phyloP scores from a whole-genome alignment of 92 coral and sea anemone species.

The Heliopora coerulea region DNA sequence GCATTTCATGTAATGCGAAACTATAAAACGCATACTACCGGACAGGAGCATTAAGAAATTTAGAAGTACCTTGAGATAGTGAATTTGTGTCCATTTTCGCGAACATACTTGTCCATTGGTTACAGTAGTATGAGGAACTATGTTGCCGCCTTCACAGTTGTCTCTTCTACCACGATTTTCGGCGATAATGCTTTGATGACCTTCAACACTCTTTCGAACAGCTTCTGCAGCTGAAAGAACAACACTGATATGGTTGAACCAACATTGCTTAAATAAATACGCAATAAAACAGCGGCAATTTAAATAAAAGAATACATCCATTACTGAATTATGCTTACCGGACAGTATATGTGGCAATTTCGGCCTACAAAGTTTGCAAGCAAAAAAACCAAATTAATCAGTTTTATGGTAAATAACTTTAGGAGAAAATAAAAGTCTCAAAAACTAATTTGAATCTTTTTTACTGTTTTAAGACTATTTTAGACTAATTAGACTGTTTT shows the following conservation, averaged over 20 bases:
- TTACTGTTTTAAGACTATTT: no score
- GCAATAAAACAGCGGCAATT: background rate
- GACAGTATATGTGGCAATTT: constrained; percentile 36
- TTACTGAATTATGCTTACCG: constrained; percentile 16
- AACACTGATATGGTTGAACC: background rate
- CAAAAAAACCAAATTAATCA: background rate
- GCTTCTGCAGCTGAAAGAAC: constrained; percentile 68
- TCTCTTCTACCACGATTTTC: constrained; percentile 26
- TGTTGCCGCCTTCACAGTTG: constrained; percentile 41
- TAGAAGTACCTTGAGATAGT: constrained; percentile 87
- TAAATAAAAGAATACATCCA: background rate
- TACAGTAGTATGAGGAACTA: constrained; percentile 78
- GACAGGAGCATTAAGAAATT: no score
- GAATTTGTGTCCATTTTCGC: constrained; percentile 94
- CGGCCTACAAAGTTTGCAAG: constrained; percentile 22
- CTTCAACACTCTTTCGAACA: constrained; percentile 44
- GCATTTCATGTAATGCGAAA: no score
- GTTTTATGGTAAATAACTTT: background rate
- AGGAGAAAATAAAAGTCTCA: background rate
- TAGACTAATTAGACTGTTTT: no score
- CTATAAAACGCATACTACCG: no score
- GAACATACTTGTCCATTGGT: constrained; percentile 91
- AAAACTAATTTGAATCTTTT: no score
- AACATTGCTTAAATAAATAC: background rate
- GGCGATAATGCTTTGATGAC: constrained; percentile 22